Base-by-base conservation (phyloP, 2,888 invertebrate species). In the Caenorhabditis angaria region DNA sequence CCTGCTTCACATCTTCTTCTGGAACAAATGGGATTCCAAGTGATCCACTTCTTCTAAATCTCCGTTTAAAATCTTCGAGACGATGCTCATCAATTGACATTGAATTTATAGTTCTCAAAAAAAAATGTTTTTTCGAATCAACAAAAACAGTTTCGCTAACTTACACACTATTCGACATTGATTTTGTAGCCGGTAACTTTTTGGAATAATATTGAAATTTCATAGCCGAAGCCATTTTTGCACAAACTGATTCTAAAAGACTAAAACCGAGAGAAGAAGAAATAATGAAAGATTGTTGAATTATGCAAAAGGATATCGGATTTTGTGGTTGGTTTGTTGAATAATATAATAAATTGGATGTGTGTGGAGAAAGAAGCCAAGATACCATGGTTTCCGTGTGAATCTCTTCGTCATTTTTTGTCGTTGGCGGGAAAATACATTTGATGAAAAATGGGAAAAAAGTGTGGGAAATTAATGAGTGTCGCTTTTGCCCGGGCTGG, bases 1-100 rank as follows among this genome's bases (percentile, higher is more conserved):
- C 66, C 51, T 75, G 70, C 50, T 67, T 66, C 24, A 84, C 78
- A 47, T 87, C 87, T 54, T 86, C 83, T 65, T 87, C 87, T 1
- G 87, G 85, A 29, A 87, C 85, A 56, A 87, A 87, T 28, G 87
- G 87, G 20, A 87, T 84, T 28, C 87, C 87, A 27, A 87, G 70
- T 35, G 83, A 83, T 18, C 87, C 87, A 65, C 84, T 85, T 0
- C 87, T 83, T 41, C 87, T 82, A 62, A 87, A 87, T 8, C 85
- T 77, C 18, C 82, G 74, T 53, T 87, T 87, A 73, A 87, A 85
- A 32, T 87, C 87, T 60, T 87, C 87, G 69, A 87, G 64, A 2
- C 79, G 60, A 12, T 20, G 67, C 54, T 62, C 72, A 10, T 65
- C 72, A 3, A 28, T 63, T 3, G 67, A 71, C 59, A 67, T 62